A percentile compares a stretch with the other conserved stretches of the same genome.
phyloP scores from a whole-genome alignment of 1,140 invertebrate genomes.

The Campodea augens region DNA sequence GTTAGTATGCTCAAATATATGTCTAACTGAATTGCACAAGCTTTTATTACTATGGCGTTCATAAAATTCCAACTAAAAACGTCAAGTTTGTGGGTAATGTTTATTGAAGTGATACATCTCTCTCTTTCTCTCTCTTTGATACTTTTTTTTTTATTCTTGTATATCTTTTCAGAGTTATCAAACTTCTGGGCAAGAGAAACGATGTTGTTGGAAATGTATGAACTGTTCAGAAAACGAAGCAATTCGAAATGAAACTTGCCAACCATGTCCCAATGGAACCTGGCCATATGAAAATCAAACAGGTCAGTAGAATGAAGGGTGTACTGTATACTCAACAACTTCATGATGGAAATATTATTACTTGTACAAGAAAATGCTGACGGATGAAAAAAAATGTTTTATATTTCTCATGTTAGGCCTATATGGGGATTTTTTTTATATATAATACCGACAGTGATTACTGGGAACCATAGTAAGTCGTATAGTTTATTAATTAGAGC shows the following conservation, averaged over 20 bases:
- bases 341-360: neutral
- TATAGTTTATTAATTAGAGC: no score
- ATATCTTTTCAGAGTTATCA: constrained; percentile 36
- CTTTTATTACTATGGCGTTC: no score
- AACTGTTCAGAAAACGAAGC: constrained; percentile 40
- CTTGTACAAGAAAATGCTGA: no score
- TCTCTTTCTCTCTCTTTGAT: no score
- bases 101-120: no score
- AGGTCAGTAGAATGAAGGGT: constrained; percentile 23
- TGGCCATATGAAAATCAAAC: constrained; percentile 42
- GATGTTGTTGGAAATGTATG: constrained; percentile 55
- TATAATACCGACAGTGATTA: neutral
- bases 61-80: no score
- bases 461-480: neutral
- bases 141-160: no score
- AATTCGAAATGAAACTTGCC: constrained; percentile 35
- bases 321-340: neutral
- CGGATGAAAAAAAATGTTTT: no score
- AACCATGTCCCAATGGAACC: constrained; percentile 35
- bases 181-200: constrained; percentile 35
- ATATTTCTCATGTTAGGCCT: neutral
- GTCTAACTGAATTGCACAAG: no score
- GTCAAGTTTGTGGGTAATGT: no score
- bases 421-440: neutral
- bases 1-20: no score